Percentiles rank a stretch among this genome's conserved stretches.
phyloP scores from a whole-genome alignment of 2,797 vertebrate species.

The Arnoldichthys spilopterus region DNA sequence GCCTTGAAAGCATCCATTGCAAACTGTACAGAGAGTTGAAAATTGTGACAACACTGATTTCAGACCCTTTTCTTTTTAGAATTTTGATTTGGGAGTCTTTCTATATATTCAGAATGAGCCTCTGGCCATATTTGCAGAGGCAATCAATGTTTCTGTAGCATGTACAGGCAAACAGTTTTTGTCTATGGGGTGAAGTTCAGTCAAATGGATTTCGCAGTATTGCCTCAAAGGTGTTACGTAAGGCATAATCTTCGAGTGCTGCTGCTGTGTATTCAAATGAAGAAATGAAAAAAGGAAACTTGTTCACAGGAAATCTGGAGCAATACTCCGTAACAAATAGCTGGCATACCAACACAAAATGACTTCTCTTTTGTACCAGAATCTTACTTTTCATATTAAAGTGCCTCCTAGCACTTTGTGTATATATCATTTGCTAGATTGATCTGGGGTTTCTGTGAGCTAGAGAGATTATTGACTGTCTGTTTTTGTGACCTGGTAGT shows the following conservation, averaged over 20 bases:
- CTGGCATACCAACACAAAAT: neutral
- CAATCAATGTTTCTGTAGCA: neutral
- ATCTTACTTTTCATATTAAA: slow-evolving; percentile 84
- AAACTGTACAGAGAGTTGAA: slow-evolving; percentile 66
- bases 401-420: slow-evolving; percentile 93
- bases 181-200: neutral
- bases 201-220: slow-evolving; percentile 20
- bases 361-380: slow-evolving; percentile 69
- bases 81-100: neutral
- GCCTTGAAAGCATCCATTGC: slow-evolving; percentile 77
- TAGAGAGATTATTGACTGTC: slow-evolving; percentile 78
- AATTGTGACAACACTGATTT: slow-evolving; percentile 57
- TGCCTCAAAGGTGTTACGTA: slow-evolving; percentile 14
- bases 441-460: slow-evolving; percentile 60
- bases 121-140: neutral
- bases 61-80: slow-evolving; percentile 35
- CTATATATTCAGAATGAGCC: neutral
- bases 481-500: slow-evolving; percentile 66
- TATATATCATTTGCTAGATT: slow-evolving; percentile 75
- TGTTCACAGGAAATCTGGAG: neutral
- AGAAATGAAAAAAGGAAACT: neutral
- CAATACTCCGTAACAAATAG: neutral
- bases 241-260: slow-evolving; percentile 8
- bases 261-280: slow-evolving; percentile 4
- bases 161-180: neutral